A percentile compares a stretch with the other conserved stretches of the same genome.
These are phyloP conservation scores for Callopanchax toddi DNA, from an alignment of 2,113 vertebrate genomes.

Conservation along the genomic window DNA sequence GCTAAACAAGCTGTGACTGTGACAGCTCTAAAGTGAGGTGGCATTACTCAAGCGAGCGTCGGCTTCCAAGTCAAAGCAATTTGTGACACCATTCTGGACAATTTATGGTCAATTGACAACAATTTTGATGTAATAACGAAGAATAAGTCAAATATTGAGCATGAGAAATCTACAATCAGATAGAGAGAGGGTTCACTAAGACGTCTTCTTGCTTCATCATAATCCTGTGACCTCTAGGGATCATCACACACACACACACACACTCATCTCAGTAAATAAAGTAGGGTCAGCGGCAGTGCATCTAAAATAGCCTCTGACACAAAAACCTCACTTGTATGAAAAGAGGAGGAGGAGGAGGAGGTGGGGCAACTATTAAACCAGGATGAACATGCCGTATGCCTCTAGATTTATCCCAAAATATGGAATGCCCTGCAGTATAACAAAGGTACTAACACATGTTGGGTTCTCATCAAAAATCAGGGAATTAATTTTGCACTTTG, in stretches of 20 bases:
- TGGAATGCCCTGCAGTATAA: no score
- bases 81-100: conserved; percentile 57
- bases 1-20: conserved; percentile 73
- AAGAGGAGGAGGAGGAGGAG: conserved; percentile 41
- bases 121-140: conserved; percentile 63
- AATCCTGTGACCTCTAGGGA: conserved; percentile 61
- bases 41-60: conserved; percentile 62
- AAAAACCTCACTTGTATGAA: conserved; percentile 79
- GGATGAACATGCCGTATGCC: conserved; percentile 20
- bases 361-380: conserved; percentile 21
- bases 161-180: conserved; percentile 32
- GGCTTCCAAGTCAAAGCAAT: conserved; percentile 71
- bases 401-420: neutral
- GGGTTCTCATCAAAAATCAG: conserved; percentile 10
- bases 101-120: conserved; percentile 56
- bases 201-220: conserved; percentile 36
- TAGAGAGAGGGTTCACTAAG: conserved; percentile 8
- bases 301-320: conserved; percentile 88
- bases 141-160: conserved; percentile 38
- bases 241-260: conserved; percentile 38
- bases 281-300: conserved; percentile 77
- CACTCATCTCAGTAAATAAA: conserved; percentile 70
- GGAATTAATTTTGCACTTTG: conserved; percentile 19
- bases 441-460: neutral
- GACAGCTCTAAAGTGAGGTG: conserved; percentile 72